Base-by-base conservation (phyloP, 30 jellyfish, hydroid and myxozoan genomes). In the Mastigias papua region DNA sequence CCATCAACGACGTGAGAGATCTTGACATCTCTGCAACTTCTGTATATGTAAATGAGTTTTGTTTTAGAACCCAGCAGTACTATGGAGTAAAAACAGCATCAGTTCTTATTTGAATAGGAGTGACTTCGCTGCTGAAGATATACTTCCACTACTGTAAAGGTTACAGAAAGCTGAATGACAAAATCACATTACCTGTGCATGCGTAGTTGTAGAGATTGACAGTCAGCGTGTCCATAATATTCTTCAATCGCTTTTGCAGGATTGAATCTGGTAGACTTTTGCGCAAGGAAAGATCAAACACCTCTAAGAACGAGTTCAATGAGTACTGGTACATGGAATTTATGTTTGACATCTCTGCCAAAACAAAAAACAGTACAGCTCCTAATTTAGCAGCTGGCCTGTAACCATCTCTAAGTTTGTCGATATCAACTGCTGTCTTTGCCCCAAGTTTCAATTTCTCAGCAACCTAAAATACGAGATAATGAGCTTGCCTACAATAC, bases 371-470 rank as follows among this genome's bases (percentile, higher is more conserved):
- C 6, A 94, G 84, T 28, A 94, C 98, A 61, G 98, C 98, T 17
- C 98, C 98, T 19, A 94, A 92, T 88, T 94, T 94, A 8, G 98
- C 98, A 21, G 97, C 98, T 10, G 98, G 97, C 0, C 98, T 93
- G 63, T 94, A 94, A 2, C 98, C 98, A 89, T 94, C 98, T 4
- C 98, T 97, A 6, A 94, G 97, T 61, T 85, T 88, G 84, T 94
- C 98, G 25, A 94, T 94, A 73, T 94, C 98, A 20, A 77, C 84
- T n/a, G 98, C 98, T 25, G 98, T 94, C 34, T 88, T 86, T 21
- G 98, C 98, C n/a, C 98, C 98, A n/a, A 94, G 92, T 37, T 89
- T 94, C 76, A 94, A 85, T 70, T 94, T 94, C 92, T 94, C 98
- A 17, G 98, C 97, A 27, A 94, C 98, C 98, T 93, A 28, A 17